Percentiles rank a stretch among this genome's conserved stretches.
Conservation (phyloP, 2,113 vertebrate species). For the Galbula dea region DNA sequence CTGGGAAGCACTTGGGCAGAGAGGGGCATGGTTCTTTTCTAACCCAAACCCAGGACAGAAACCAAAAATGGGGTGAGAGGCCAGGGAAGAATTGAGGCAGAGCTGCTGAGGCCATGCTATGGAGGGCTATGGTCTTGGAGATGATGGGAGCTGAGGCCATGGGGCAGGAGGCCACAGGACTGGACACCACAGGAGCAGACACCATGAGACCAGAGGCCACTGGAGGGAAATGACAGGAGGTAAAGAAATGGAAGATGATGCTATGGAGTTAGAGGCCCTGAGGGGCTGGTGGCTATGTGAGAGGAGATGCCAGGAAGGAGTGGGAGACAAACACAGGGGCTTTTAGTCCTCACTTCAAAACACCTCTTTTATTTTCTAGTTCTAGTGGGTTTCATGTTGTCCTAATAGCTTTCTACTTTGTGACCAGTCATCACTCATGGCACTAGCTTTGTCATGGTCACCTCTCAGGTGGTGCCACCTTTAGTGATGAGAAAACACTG, state of each 20-base stretch:
- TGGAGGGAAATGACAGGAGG: background rate
- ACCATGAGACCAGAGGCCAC: background rate
- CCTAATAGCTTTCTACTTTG: background rate
- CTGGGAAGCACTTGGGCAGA: background rate
- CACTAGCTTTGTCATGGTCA: background rate
- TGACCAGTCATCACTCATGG: accelerated
- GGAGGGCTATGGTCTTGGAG: background rate
- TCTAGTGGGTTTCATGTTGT: background rate
- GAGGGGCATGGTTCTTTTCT: accelerated
- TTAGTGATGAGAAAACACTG: background rate
- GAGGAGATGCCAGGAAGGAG: background rate
- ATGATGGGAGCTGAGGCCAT: background rate
- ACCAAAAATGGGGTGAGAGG: background rate
- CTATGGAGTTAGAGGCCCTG: background rate
- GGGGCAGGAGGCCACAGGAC: background rate
- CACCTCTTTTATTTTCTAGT: background rate
- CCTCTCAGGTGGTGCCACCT: no score
- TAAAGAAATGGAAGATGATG: background rate
- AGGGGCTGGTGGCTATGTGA: background rate
- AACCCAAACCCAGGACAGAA: no score
- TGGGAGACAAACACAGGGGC: accelerated
- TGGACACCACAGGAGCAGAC: accelerated
- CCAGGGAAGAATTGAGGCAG: background rate
- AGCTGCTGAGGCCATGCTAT: background rate
- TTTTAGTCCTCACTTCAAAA: background rate